phyloP scores from a whole-genome alignment of 2,888 invertebrate genomes.

The Kryphioiulus occultus region DNA sequence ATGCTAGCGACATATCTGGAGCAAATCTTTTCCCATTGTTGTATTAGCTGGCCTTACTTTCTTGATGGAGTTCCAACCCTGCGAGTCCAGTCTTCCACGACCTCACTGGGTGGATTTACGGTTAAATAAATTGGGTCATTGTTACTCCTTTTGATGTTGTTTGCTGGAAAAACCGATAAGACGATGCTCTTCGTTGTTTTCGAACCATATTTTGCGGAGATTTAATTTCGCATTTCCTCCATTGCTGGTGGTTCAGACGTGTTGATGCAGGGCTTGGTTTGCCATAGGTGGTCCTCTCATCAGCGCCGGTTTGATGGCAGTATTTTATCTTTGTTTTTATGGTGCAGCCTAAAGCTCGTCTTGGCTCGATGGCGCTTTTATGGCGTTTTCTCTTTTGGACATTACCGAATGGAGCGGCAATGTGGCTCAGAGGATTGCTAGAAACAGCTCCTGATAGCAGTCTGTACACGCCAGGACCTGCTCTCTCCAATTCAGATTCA shows the following conservation, averaged over 20 bases:
- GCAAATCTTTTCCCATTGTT: neutral
- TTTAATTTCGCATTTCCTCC: neutral
- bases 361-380: neutral
- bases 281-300: conserved; percentile 17
- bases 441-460: neutral
- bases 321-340: conserved; percentile 35
- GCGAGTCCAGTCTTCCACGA: neutral
- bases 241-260: neutral
- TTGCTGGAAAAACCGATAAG: neutral
- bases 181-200: neutral
- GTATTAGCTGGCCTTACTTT: neutral
- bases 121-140: conserved; percentile 11
- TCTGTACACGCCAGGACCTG: neutral
- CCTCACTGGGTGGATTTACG: conserved; percentile 22
- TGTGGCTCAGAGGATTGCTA: neutral
- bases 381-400: conserved; percentile 4
- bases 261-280: neutral
- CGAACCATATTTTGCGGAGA: neutral
- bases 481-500: neutral
- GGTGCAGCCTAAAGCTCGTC: neutral
- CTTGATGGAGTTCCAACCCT: neutral
- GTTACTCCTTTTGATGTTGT: neutral
- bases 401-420: neutral
- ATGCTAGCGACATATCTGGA: neutral
- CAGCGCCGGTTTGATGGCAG: neutral